Conservation (phyloP, 2,888 invertebrate genomes). For the Coenonympha glycerion region DNA sequence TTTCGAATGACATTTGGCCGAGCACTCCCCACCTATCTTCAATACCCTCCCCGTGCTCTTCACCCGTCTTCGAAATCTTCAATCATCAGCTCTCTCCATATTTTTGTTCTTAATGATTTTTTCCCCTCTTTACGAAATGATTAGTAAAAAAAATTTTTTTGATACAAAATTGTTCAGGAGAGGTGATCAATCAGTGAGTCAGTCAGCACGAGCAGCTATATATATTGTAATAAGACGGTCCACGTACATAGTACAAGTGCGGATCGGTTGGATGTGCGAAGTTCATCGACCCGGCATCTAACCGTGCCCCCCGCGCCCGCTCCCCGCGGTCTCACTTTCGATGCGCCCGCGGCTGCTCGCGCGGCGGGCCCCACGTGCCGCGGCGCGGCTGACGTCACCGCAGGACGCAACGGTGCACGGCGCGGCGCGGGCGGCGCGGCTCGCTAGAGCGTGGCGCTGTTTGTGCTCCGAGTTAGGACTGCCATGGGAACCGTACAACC, state of each 20-base stretch:
- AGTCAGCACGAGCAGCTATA: no score
- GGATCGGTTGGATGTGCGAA: slow-evolving; percentile 68
- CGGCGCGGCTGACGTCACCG: slow-evolving; percentile 63
- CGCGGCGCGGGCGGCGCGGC: slow-evolving; percentile 16
- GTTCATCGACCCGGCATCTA: slow-evolving; percentile 57
- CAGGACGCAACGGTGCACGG: slow-evolving; percentile 49
- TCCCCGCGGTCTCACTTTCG: slow-evolving; percentile 68
- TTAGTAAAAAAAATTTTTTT: no score
- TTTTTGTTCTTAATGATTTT: no score
- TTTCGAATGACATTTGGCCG: no score
- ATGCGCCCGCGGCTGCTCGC: slow-evolving; percentile 63
- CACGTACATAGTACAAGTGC: slow-evolving; percentile 56
- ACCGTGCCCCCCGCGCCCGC: slow-evolving; percentile 40
- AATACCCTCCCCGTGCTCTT: no score
- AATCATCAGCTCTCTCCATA: no score
- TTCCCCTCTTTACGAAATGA: no score
- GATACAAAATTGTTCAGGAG: no score
- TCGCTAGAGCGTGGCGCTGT: slow-evolving; percentile 53
- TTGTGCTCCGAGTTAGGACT: slow-evolving; percentile 57
- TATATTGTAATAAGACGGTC: slow-evolving; percentile 64
- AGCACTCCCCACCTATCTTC: no score
- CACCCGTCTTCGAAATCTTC: no score
- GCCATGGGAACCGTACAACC: slow-evolving; percentile 56
- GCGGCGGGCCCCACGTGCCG: slow-evolving; percentile 64
- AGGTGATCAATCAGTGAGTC: no score